phyloP scores from a whole-genome alignment of 2,888 invertebrate genomes.

The Temnothorax ravouxi region DNA sequence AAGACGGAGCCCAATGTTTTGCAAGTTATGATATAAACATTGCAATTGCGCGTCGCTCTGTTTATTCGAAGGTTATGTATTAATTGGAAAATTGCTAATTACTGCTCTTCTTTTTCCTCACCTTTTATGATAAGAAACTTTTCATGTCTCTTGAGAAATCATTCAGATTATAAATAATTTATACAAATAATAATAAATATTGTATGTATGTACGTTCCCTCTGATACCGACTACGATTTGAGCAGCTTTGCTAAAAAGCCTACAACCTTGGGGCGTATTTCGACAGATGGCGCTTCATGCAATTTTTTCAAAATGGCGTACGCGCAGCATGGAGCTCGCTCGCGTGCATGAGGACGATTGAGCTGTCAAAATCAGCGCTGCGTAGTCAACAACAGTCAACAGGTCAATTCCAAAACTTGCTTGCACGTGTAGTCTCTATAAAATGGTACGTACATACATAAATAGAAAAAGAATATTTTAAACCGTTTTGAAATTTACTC shows the following conservation, averaged over 20 bases:
- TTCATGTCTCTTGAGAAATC: not conserved
- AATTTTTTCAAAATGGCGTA: conserved; percentile 2
- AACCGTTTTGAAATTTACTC: not conserved
- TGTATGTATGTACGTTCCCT: not conserved
- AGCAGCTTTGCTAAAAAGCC: not conserved
- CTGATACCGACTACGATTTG: not conserved
- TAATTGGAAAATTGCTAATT: not conserved
- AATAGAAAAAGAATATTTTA: not conserved
- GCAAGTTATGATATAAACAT: not conserved
- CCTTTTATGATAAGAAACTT: not conserved
- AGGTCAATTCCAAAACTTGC: not conserved
- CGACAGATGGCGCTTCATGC: not conserved
- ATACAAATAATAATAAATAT: not conserved
- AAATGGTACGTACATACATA: conserved; percentile 1
- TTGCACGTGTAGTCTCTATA: not conserved
- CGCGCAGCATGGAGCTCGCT: not conserved
- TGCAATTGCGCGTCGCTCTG: not conserved
- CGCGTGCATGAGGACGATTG: not conserved
- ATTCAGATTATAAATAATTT: not conserved
- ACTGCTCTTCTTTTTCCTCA: not conserved
- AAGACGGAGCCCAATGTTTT: not conserved
- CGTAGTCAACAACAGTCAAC: not conserved
- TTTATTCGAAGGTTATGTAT: not conserved
- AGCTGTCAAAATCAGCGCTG: not conserved
- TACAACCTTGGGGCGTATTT: not conserved